Evolutionary conservation across 2,888 invertebrate genomes (phyloP).

Genomic region (Andrena dorsata): DNA sequence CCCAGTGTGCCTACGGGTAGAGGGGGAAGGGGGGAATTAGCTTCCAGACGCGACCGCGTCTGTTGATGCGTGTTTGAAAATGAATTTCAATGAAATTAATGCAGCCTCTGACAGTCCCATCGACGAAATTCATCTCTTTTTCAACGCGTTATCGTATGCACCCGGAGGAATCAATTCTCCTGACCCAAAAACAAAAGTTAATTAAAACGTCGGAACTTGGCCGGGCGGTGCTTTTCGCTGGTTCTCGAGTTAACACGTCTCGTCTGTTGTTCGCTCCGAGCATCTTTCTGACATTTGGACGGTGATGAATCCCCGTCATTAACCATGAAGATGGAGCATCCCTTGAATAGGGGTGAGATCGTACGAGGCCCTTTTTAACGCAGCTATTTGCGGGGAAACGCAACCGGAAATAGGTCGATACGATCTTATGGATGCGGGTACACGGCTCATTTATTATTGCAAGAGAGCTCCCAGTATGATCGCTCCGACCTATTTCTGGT

Average conservation of each 20-base stretch:
- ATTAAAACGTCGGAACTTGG: conserved; percentile 22
- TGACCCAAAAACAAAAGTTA: conserved; percentile 39
- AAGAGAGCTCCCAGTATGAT: conserved; percentile 39
- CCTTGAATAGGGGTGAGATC: conserved; percentile 26
- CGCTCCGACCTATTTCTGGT: conserved; percentile 44
- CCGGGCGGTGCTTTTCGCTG: neutral
- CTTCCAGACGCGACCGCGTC: too few relatives aligned
- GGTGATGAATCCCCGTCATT: conserved; percentile 33
- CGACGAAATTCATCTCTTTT: neutral
- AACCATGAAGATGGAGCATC: conserved; percentile 20
- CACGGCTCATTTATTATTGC: conserved; percentile 46
- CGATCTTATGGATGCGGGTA: conserved; percentile 44
- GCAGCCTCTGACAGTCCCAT: neutral
- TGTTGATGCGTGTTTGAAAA: neutral
- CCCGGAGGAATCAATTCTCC: conserved; percentile 18
- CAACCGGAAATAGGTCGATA: conserved; percentile 50
- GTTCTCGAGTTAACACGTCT: conserved; percentile 1
- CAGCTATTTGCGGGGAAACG: conserved; percentile 23
- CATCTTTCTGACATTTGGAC: conserved; percentile 28
- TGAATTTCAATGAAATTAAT: neutral
- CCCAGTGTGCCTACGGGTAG: too few relatives aligned
- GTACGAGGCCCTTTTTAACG: conserved; percentile 8
- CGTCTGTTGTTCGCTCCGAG: neutral
- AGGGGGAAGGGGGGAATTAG: too few relatives aligned
- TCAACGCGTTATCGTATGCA: neutral